These are phyloP conservation scores for Pseudonaja textilis DNA, from an alignment of 2,113 vertebrate species.

Conservation along the genomic window DNA sequence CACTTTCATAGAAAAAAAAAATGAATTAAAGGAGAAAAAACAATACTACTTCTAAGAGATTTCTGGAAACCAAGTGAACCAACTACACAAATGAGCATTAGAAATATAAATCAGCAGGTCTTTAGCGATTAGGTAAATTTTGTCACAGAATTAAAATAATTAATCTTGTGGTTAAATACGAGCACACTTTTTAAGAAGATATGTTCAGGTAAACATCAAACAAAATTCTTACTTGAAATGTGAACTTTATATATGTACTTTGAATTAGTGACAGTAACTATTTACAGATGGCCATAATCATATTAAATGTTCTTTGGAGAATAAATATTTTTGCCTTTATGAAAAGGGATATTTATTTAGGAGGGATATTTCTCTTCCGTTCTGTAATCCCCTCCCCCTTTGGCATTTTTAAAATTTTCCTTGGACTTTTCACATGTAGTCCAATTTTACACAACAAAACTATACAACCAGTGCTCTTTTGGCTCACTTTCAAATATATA, in stretches of 20 bases:
- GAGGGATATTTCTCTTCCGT: not conserved
- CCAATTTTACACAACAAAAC: not conserved
- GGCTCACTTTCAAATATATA: not conserved
- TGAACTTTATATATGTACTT: not conserved
- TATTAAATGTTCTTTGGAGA: not conserved
- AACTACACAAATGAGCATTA: not conserved
- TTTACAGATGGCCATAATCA: not conserved
- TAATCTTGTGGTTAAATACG: not conserved
- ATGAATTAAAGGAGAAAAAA: not conserved
- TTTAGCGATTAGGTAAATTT: not conserved
- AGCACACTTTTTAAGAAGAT: not conserved
- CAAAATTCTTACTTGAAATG: not conserved
- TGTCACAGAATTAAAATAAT: not conserved
- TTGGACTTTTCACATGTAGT: not conserved
- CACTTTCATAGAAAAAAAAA: not conserved
- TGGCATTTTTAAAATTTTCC: not conserved
- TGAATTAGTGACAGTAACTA: conserved; percentile 20
- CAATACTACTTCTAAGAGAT: not conserved
- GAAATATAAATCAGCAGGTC: not conserved
- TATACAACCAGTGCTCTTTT: no score
- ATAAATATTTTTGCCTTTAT: not conserved
- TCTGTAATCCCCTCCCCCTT: not conserved
- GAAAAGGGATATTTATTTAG: not conserved
- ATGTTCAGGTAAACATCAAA: not conserved
- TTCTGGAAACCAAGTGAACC: not conserved